Evolutionary conservation across 2,797 vertebrate genomes (phyloP).

Genomic region (Cossypha heuglini): DNA sequence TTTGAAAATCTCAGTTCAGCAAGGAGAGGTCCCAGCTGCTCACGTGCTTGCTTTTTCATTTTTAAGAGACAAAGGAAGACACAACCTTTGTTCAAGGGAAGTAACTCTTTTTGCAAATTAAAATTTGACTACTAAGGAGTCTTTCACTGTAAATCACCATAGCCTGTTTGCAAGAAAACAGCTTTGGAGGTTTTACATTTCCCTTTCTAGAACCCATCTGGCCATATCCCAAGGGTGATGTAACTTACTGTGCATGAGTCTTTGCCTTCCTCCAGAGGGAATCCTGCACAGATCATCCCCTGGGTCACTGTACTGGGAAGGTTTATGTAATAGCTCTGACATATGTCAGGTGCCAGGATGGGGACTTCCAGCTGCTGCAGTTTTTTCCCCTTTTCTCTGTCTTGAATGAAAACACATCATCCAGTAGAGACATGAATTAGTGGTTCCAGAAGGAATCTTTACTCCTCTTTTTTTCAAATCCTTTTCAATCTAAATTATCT

Average conservation of each 20-base stretch:
- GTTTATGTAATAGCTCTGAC: constrained; percentile 20
- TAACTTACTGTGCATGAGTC: constrained; percentile 43
- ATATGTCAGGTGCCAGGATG: constrained; percentile 30
- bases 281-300: constrained; percentile 65
- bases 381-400: constrained; percentile 35
- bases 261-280: constrained; percentile 15
- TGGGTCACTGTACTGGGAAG: constrained; percentile 19
- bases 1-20: neutral
- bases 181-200: neutral
- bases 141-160: neutral
- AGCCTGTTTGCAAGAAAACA: neutral
- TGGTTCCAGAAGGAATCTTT: neutral
- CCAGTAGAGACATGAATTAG: neutral
- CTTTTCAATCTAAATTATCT: neutral
- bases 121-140: neutral
- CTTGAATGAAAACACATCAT: constrained; percentile 26
- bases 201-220: neutral
- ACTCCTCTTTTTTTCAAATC: neutral
- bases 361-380: constrained; percentile 61
- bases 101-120: neutral
- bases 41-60: neutral
- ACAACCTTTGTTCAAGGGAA: neutral
- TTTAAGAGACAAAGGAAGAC: neutral
- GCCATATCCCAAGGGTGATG: neutral
- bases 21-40: neutral